These are phyloP conservation scores for Labroides dimidiatus DNA, from an alignment of 2,797 vertebrate species.

Conservation along the genomic window DNA sequence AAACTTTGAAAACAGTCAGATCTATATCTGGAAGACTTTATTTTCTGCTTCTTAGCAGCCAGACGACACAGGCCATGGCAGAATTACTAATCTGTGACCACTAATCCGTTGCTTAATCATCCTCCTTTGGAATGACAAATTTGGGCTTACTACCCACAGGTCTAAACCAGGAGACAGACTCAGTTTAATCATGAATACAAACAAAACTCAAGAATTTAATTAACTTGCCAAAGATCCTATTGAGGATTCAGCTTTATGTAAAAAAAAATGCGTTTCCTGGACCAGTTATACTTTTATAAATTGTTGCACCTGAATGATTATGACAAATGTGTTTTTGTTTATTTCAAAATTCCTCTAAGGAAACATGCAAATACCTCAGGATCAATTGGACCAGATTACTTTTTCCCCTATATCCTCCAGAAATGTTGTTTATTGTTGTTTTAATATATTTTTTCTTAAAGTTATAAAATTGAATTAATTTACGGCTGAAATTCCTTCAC, in stretches of 20 bases:
- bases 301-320: constrained; percentile 3
- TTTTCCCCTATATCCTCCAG: not conserved
- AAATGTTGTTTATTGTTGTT: not conserved
- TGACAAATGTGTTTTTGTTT: not conserved
- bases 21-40: constrained; percentile 4
- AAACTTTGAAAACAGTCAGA: constrained; percentile 18
- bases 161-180: constrained; percentile 23
- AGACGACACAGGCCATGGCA: constrained; percentile 24
- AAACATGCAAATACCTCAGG: not conserved
- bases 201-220: constrained; percentile 17
- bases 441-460: not conserved
- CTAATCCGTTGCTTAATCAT: constrained; percentile 56
- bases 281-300: not conserved
- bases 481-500: constrained; percentile 11
- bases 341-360: not conserved
- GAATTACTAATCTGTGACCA: constrained; percentile 49
- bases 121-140: constrained; percentile 41
- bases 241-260: not conserved
- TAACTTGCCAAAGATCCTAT: not conserved
- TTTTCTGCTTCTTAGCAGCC: constrained; percentile 29
- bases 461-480: constrained; percentile 4
- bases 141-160: constrained; percentile 26
- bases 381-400: not conserved
- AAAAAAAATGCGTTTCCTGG: not conserved
- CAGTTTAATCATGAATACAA: constrained; percentile 9